phyloP scores from a whole-genome alignment of 2,113 vertebrate species.

The Callaeas wilsoni region DNA sequence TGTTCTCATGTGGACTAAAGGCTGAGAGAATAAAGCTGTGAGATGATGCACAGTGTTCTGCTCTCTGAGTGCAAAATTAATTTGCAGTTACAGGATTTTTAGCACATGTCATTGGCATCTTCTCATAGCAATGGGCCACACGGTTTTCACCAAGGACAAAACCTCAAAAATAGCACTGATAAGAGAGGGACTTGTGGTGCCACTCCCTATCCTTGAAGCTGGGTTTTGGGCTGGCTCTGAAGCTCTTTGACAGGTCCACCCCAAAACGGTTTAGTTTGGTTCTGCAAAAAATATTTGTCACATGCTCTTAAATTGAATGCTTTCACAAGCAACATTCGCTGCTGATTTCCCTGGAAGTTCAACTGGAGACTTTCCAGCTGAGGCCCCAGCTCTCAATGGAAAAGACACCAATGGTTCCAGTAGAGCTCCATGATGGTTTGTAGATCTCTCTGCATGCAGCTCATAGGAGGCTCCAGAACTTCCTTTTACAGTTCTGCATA shows the following conservation, averaged over 20 bases:
- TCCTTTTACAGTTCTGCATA: neutral
- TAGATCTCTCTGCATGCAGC: neutral
- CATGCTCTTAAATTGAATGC: neutral
- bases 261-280: neutral
- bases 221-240: neutral
- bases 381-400: neutral
- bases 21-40: neutral
- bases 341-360: neutral
- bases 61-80: neutral
- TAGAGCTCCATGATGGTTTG: neutral
- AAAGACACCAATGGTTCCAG: neutral
- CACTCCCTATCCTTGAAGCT: neutral
- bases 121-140: neutral
- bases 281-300: neutral
- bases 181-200: neutral
- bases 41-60: neutral
- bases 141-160: neutral
- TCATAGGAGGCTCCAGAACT: neutral
- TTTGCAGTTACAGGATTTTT: neutral
- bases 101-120: neutral
- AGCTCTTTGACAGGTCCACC: neutral
- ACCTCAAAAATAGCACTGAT: neutral
- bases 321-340: neutral
- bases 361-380: neutral
- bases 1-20: neutral